Percentiles rank a stretch among this genome's conserved stretches.
phyloP scores from a whole-genome alignment of 2,113 vertebrate species.

The Aphyosemion australe region DNA sequence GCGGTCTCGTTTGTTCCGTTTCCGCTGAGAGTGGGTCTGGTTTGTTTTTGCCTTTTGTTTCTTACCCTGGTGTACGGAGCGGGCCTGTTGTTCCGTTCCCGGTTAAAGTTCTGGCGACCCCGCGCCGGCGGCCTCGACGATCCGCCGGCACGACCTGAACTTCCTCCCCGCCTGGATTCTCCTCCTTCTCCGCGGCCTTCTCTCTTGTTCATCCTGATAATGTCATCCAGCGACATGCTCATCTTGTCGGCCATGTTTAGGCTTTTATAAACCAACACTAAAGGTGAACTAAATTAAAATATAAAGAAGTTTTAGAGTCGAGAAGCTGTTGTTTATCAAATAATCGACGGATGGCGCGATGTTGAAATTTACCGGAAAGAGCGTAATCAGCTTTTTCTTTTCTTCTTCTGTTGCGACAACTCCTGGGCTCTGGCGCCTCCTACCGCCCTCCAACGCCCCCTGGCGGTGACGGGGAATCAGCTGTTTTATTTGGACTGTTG shows the following conservation, averaged over 20 bases:
- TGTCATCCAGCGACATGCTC: slow-evolving; percentile 97
- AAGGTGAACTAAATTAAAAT: slow-evolving; percentile 2
- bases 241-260: slow-evolving; percentile 89
- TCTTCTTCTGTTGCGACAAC: not conserved
- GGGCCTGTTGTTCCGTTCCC: slow-evolving; percentile 81
- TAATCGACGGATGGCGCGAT: slow-evolving; percentile 29
- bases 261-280: rapidly evolving
- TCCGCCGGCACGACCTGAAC: slow-evolving; percentile 64
- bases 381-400: not conserved
- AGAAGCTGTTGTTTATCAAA: slow-evolving; percentile 15
- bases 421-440: not conserved
- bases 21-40: not conserved
- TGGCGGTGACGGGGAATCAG: too few species aligned
- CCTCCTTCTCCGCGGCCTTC: slow-evolving; percentile 78
- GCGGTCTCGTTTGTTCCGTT: too few species aligned
- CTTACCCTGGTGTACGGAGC: slow-evolving; percentile 91
- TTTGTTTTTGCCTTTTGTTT: not conserved
- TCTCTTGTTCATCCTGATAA: slow-evolving; percentile 90
- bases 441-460: too few species aligned
- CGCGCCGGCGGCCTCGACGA: slow-evolving; percentile 63
- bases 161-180: slow-evolving; percentile 65
- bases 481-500: too few species aligned
- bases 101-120: slow-evolving; percentile 77
- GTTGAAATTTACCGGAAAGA: slow-evolving; percentile 42
- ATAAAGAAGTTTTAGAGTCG: slow-evolving; percentile 9